phyloP scores from a whole-genome alignment of 2,797 vertebrate species.

The Sciaenops ocellatus region DNA sequence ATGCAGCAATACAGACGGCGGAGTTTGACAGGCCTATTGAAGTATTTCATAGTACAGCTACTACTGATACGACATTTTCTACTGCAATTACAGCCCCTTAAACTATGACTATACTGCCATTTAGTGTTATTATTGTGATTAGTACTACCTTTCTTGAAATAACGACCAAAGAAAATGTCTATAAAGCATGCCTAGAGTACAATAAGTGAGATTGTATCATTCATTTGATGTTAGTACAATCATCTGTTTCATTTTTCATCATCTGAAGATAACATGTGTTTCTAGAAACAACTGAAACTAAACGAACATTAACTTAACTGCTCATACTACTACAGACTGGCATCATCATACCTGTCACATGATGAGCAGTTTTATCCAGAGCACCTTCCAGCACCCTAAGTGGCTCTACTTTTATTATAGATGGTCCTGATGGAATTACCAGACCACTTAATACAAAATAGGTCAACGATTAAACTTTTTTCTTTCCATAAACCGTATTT shows the following conservation, averaged over 20 bases:
- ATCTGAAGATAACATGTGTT: neutral
- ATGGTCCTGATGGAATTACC: slow-evolving; percentile 64
- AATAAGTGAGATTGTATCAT: neutral
- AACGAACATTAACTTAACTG: neutral
- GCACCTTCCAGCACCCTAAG: slow-evolving; percentile 46
- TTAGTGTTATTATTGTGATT: neutral
- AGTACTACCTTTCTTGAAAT: neutral
- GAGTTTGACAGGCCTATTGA: slow-evolving; percentile 4
- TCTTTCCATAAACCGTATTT: slow-evolving; percentile 50
- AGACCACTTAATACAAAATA: slow-evolving; percentile 68
- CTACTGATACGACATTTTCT: neutral
- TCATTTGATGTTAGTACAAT: neutral
- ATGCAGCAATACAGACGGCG: slow-evolving; percentile 10
- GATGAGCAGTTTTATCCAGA: slow-evolving; percentile 54
- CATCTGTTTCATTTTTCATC: neutral
- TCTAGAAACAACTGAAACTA: neutral
- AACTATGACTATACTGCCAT: neutral
- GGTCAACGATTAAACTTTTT: slow-evolving; percentile 58
- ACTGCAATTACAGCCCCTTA: neutral
- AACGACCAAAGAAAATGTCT: neutral
- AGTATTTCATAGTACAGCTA: neutral
- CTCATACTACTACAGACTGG: neutral
- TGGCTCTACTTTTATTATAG: slow-evolving; percentile 59
- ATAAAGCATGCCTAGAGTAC: no score
- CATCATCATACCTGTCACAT: slow-evolving; percentile 13